These are phyloP conservation scores for Cyphomyrus plagiostoma DNA, from an alignment of 2,113 vertebrate genomes.

Conservation along the genomic window DNA sequence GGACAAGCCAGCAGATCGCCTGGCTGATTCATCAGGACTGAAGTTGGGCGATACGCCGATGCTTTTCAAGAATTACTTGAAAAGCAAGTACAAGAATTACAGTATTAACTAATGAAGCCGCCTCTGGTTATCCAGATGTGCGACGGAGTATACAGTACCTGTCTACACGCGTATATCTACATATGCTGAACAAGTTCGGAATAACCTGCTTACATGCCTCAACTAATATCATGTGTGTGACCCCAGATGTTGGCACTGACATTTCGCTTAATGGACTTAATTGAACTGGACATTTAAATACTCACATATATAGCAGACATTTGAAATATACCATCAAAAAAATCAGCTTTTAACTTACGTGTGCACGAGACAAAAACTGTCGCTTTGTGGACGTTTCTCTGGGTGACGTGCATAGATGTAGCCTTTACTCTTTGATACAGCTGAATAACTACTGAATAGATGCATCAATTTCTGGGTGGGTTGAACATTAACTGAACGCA, in stretches of 20 bases:
- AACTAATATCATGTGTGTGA: not conserved
- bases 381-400: not conserved
- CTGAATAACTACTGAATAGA: not conserved
- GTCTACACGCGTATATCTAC: not conserved
- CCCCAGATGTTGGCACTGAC: not conserved
- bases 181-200: not conserved
- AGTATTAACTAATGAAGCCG: not conserved
- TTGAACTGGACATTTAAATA: not conserved
- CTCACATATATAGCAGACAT: not conserved
- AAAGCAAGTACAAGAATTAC: not conserved
- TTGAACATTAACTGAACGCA: not conserved
- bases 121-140: not conserved
- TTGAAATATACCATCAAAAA: not conserved
- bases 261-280: not conserved
- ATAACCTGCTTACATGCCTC: not conserved
- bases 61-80: not conserved
- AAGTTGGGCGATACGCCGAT: not conserved
- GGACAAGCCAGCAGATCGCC: constrained; percentile 34
- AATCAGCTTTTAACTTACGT: not conserved
- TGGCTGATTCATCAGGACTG: not conserved
- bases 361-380: not conserved
- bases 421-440: not conserved
- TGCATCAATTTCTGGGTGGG: not conserved
- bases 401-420: not conserved
- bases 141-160: not conserved